These are phyloP conservation scores for Resseliella maxima DNA, from an alignment of 2,888 invertebrate species.

Conservation along the genomic window DNA sequence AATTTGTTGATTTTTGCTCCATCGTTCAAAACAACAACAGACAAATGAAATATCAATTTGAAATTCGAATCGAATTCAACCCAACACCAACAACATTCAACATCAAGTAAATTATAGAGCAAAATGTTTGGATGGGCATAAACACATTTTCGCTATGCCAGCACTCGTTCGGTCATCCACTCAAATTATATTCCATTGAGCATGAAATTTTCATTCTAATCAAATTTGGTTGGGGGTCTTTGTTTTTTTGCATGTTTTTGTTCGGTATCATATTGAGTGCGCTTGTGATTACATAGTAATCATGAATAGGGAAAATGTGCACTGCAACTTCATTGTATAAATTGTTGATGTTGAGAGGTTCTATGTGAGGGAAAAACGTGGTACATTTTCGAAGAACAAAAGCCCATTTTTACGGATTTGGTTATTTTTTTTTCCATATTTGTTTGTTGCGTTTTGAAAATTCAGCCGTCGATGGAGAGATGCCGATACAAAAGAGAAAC, in stretches of 20 bases:
- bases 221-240: conserved; percentile 23
- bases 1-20: background rate
- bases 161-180: background rate
- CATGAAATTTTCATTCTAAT: conserved; percentile 41
- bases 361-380: background rate
- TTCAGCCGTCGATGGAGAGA: too few relatives aligned
- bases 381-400: background rate
- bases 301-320: background rate
- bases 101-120: too few relatives aligned
- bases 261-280: conserved; percentile 14
- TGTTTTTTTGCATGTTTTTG: conserved; percentile 28
- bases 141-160: background rate
- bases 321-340: background rate
- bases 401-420: too few relatives aligned
- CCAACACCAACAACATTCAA: too few relatives aligned
- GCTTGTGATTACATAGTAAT: background rate
- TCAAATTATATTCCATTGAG: background rate
- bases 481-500: too few relatives aligned
- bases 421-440: too few relatives aligned
- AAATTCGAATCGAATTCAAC: background rate
- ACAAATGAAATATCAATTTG: conserved; percentile 1
- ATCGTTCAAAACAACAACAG: background rate
- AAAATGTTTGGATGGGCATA: too few relatives aligned
- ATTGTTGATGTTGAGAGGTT: background rate
- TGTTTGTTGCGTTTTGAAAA: too few relatives aligned